Base-by-base conservation (phyloP, 30 jellyfish, hydroid and myxozoan species). In the Cassiopea xamachana region DNA sequence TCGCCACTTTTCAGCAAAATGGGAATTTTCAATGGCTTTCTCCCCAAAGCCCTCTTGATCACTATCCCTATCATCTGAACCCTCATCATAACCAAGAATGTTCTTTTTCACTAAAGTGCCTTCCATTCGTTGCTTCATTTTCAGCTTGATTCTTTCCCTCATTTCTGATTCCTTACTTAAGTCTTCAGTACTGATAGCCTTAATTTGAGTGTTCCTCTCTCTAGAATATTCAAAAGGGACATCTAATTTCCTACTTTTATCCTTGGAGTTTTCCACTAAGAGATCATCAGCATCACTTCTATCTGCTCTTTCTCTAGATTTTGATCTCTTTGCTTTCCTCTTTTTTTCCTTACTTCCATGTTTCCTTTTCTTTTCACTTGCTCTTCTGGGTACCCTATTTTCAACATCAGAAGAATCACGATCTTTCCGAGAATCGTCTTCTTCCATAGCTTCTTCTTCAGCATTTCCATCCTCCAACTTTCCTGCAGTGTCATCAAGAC, bases 131-230 rank as follows among this genome's bases (percentile, higher is more conserved):
- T 74, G 81, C 69, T 60, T 74, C 88, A 86, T 72, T 86, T 86
- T 86, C 87, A 71, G 14, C 49, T 75, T 86, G 74, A 74, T 86
- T 27, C 93, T 75, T 44, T 86, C 88, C 46, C 93, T 55, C 45
- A 75, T 86, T 60, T 86, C 93, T 1, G 88, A 75, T 48, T 86
- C 93, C n/a, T 5, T 76, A 61, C 60, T 61, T 8, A 61, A 59
- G 1, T 17, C 16, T 7, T 9, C 49, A 8, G 9, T 27, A 18
- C 6, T 14, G 5, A 46, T 70, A 6, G 89, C 50, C 50, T 16
- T 39, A 43, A 2, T 44, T 18, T 61, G 79, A 80, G 9, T 17
- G 1, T 18, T 72, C 69, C 1, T 59, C 43, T 55, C 64, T 10
- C 64, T 55, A 27, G 47, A 50, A 14, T 7, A 13, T 1, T 55